phyloP scores from a whole-genome alignment of 2,888 invertebrate species.

The Alcis repandata region DNA sequence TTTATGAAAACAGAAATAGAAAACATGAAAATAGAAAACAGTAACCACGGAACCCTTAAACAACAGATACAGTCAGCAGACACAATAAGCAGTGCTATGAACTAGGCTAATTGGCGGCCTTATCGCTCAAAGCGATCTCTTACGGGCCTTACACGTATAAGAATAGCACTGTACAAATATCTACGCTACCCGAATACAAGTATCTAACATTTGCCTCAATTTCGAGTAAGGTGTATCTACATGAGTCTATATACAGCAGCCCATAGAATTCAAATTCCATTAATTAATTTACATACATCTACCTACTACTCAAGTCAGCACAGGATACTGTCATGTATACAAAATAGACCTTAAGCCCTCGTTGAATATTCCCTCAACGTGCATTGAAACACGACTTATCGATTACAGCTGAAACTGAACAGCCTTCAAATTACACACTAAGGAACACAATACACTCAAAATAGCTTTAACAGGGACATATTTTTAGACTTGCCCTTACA shows the following conservation, averaged over 20 bases:
- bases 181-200: too few relatives aligned
- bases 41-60: too few relatives aligned
- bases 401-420: conserved; percentile 69
- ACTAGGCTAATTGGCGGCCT: too few relatives aligned
- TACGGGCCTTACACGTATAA: too few relatives aligned
- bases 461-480: conserved; percentile 22
- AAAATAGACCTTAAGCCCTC: conserved; percentile 26
- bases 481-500: conserved; percentile 19
- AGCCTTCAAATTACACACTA: conserved; percentile 31
- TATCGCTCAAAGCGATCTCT: too few relatives aligned
- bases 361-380: conserved; percentile 43
- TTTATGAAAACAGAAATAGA: too few relatives aligned
- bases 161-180: too few relatives aligned
- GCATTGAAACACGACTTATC: conserved; percentile 73
- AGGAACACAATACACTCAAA: conserved; percentile 26
- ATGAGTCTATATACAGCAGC: conserved; percentile 31
- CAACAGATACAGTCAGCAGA: too few relatives aligned
- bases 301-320: conserved; percentile 38
- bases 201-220: too few relatives aligned
- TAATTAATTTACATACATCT: conserved; percentile 57
- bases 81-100: too few relatives aligned
- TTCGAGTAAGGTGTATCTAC: too few relatives aligned
- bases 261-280: conserved; percentile 60
- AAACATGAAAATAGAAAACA: too few relatives aligned
- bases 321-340: conserved; percentile 36